Evolutionary conservation across 2,797 vertebrate species (phyloP).

Genomic region (Alosa sapidissima): DNA sequence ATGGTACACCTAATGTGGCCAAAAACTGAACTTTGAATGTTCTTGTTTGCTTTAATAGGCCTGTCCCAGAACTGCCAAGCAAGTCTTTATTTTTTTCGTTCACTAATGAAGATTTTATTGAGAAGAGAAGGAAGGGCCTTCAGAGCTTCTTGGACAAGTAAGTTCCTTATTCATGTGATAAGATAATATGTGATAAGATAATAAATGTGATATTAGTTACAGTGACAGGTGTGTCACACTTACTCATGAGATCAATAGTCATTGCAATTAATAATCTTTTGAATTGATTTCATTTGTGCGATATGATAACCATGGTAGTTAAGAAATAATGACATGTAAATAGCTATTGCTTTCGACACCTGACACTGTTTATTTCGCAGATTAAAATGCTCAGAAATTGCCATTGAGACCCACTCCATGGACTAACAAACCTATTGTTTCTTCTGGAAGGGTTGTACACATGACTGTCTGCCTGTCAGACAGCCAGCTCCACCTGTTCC

Average conservation of each 20-base stretch:
- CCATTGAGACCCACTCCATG: background rate
- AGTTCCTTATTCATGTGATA: slow-evolving; percentile 55
- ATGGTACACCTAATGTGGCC: background rate
- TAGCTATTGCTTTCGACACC: too few relatives aligned
- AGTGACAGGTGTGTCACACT: background rate
- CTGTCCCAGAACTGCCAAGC: slow-evolving; percentile 90
- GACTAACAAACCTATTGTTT: background rate
- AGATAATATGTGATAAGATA: background rate
- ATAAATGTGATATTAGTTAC: background rate
- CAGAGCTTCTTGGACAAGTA: slow-evolving; percentile 91
- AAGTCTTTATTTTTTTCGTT: slow-evolving; percentile 86
- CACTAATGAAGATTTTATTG: slow-evolving; percentile 88
- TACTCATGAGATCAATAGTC: background rate
- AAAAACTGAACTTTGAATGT: background rate
- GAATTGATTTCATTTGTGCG: background rate
- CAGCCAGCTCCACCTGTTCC: slow-evolving; percentile 96
- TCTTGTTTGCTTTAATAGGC: slow-evolving; percentile 65
- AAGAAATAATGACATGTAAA: too few relatives aligned
- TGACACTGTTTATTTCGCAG: too few relatives aligned
- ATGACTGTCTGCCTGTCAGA: slow-evolving; percentile 95
- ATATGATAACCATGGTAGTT: too few relatives aligned
- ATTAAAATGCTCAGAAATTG: background rate
- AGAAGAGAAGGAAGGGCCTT: slow-evolving; percentile 87
- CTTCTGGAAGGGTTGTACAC: slow-evolving; percentile 81
- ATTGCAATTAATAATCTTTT: background rate